Evolutionary conservation across 2,797 vertebrate genomes (phyloP).

Genomic region (Lepilemur ruficaudatus): DNA sequence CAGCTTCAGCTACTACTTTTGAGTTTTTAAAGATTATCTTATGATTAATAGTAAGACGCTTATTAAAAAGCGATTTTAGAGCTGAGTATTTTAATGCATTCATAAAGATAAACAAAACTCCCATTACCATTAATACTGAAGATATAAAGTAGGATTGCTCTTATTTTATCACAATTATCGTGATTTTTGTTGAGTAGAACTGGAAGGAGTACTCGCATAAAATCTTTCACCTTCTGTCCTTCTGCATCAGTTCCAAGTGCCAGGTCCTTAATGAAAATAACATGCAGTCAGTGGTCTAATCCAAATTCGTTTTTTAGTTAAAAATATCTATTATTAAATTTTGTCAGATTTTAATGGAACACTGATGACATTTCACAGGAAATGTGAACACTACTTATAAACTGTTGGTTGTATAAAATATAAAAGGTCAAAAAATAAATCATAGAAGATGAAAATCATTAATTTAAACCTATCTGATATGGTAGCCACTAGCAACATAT

Average conservation of each 20-base stretch:
- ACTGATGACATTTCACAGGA: not conserved
- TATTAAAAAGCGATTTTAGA: not conserved
- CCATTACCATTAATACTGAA: conserved; percentile 93
- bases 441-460: not conserved
- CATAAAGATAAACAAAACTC: not conserved
- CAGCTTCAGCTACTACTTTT: not conserved
- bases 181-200: conserved; percentile 91
- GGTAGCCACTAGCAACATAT: not conserved
- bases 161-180: conserved; percentile 93
- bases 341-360: conserved; percentile 28
- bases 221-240: conserved; percentile 94
- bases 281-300: not conserved
- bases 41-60: not conserved
- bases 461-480: not conserved
- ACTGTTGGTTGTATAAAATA: not conserved
- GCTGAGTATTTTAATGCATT: not conserved
- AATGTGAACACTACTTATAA: not conserved
- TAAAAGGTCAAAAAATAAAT: conserved; percentile 37
- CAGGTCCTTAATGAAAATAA: conserved; percentile 87
- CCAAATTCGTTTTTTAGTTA: not conserved
- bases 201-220: conserved; percentile 96
- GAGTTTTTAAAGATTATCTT: conserved; percentile 17
- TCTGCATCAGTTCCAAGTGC: conserved; percentile 93
- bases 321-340: conserved; percentile 4
- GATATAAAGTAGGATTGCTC: conserved; percentile 97